These are phyloP conservation scores for Hylia prasina DNA, from an alignment of 2,113 vertebrate species.

Conservation along the genomic window DNA sequence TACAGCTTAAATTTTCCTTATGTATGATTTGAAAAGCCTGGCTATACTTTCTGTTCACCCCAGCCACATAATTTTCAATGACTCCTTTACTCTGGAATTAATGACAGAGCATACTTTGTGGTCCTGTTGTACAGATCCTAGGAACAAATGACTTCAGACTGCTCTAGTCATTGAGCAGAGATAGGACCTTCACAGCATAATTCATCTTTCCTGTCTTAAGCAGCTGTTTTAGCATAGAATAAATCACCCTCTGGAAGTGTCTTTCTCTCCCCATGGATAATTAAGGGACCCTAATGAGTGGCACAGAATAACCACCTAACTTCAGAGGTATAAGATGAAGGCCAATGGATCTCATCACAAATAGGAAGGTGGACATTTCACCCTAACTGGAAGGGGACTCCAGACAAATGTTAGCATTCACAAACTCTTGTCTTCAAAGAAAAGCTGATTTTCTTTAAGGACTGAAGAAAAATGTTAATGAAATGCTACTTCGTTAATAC, in stretches of 20 bases:
- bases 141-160: constrained; percentile 40
- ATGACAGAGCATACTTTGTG: not conserved
- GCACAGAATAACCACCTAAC: not conserved
- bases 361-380: not conserved
- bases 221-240: not conserved
- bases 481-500: not conserved
- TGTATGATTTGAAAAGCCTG: constrained; percentile 45
- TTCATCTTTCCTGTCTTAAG: constrained; percentile 4
- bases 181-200: not conserved
- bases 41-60: constrained; percentile 27
- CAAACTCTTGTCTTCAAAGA: not conserved
- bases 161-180: not conserved
- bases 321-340: not conserved
- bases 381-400: not conserved
- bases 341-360: not conserved
- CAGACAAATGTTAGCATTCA: not conserved
- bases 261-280: not conserved
- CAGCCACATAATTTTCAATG: constrained; percentile 18
- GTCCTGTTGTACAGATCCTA: constrained; percentile 12
- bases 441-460: not conserved
- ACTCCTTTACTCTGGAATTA: constrained; percentile 40
- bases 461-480: not conserved
- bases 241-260: not conserved
- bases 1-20: constrained; percentile 42
- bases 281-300: not conserved